Evolutionary conservation across 2,888 invertebrate genomes (phyloP).

Genomic region (Apamea anceps): DNA sequence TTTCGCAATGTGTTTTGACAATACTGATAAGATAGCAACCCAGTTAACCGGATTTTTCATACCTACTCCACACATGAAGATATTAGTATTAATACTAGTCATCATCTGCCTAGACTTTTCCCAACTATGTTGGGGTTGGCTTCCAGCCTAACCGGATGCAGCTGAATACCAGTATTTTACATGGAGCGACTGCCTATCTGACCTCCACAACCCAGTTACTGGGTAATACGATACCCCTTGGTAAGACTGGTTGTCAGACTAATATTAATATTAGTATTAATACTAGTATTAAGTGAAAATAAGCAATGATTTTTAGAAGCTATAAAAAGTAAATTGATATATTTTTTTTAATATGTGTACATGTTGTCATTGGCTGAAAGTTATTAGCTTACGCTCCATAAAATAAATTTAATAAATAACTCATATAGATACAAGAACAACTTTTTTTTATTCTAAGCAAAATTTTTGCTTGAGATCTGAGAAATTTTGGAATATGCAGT

Average conservation of each 20-base stretch:
- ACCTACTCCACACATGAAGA: slow-evolving; percentile 10
- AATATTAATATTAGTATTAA: neutral
- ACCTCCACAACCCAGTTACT: too few relatives aligned
- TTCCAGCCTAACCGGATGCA: too few relatives aligned
- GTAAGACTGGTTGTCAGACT: too few relatives aligned
- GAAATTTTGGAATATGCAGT: neutral
- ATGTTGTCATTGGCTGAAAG: neutral
- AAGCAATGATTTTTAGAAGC: neutral
- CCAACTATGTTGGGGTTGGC: too few relatives aligned
- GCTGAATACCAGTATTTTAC: too few relatives aligned
- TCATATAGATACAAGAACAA: neutral
- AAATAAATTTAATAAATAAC: neutral
- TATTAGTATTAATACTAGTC: neutral
- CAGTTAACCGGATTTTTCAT: slow-evolving; percentile 25
- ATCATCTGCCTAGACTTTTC: too few relatives aligned
- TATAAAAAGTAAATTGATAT: neutral
- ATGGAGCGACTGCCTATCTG: too few relatives aligned
- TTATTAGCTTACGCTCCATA: neutral
- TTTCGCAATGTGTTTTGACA: slow-evolving; percentile 50
- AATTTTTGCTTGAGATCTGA: neutral
- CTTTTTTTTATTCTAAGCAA: neutral
- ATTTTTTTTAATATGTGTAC: neutral
- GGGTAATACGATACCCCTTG: too few relatives aligned
- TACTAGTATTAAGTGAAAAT: neutral
- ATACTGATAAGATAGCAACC: slow-evolving; percentile 64